Evolutionary conservation across 2,113 vertebrate genomes (phyloP).

Genomic region (Chlamydotis undulata): DNA sequence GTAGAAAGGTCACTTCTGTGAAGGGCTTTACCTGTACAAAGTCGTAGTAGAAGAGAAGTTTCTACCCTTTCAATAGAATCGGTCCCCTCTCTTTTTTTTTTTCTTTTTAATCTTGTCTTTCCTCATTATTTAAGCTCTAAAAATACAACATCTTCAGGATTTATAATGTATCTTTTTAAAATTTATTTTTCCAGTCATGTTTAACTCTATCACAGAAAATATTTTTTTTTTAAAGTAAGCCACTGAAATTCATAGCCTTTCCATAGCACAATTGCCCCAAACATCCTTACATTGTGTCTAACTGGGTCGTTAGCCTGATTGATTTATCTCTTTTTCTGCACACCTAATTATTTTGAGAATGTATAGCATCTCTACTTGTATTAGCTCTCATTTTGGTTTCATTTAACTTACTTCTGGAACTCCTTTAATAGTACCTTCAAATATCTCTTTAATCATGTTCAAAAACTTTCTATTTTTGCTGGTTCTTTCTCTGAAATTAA

Average conservation of each 20-base stretch:
- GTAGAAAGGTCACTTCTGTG: not conserved
- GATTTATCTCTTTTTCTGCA: constrained; percentile 17
- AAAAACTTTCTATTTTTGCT: constrained; percentile 53
- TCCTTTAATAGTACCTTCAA: constrained; percentile 48
- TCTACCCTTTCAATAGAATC: not conserved
- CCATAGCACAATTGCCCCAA: not conserved
- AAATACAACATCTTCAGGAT: not conserved
- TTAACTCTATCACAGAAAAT: not conserved
- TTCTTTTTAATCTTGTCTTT: not conserved
- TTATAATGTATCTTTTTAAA: not conserved
- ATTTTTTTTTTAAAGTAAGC: not conserved
- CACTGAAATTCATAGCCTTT: not conserved
- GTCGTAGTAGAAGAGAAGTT: not conserved
- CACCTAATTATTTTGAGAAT: constrained; percentile 42
- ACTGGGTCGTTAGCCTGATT: not conserved
- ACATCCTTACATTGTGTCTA: not conserved
- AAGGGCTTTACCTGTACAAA: not conserved
- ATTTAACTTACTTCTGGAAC: constrained; percentile 41
- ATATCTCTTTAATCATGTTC: constrained; percentile 42
- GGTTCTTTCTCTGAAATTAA: constrained; percentile 10
- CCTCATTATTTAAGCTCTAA: not conserved
- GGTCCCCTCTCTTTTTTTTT: fast-evolving
- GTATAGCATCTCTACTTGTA: not conserved
- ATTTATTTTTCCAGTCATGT: not conserved
- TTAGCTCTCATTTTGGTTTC: constrained; percentile 40